phyloP scores from a whole-genome alignment of 2,113 vertebrate genomes.

The Puntigrus tetrazona region DNA sequence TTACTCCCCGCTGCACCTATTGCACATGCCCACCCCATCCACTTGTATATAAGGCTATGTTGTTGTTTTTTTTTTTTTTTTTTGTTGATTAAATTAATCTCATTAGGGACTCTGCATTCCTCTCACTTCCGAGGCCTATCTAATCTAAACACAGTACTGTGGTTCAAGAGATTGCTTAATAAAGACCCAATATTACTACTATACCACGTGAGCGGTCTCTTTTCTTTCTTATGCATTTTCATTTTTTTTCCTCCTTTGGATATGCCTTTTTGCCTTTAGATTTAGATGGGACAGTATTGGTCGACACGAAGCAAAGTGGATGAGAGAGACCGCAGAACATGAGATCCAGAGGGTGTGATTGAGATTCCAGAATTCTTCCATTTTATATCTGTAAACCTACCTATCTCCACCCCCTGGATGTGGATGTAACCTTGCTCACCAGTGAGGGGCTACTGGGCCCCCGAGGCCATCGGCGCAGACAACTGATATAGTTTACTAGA shows the following conservation, averaged over 20 bases:
- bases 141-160: conserved; percentile 75
- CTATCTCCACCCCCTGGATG: too few relatives aligned
- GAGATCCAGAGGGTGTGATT: background rate
- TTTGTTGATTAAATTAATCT: conserved; percentile 80
- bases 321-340: too few relatives aligned
- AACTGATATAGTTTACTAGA: background rate
- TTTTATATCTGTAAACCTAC: too few relatives aligned
- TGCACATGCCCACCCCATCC: conserved; percentile 72
- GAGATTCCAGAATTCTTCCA: background rate
- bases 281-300: too few relatives aligned
- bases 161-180: conserved; percentile 79
- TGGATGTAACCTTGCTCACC: too few relatives aligned
- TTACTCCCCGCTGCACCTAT: conserved; percentile 61
- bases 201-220: conserved; percentile 40
- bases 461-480: too few relatives aligned
- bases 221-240: conserved; percentile 50
- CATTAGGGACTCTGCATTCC: conserved; percentile 75
- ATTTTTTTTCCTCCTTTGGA: too few relatives aligned
- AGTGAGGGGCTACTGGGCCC: too few relatives aligned
- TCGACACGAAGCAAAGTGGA: too few relatives aligned
- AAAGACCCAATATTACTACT: conserved; percentile 76
- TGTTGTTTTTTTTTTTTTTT: conserved; percentile 59
- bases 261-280: too few relatives aligned
- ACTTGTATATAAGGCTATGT: conserved; percentile 76
- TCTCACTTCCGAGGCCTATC: conserved; percentile 73